These are phyloP conservation scores for Thunnus albacares DNA, from an alignment of 2,797 vertebrate genomes.

Conservation along the genomic window DNA sequence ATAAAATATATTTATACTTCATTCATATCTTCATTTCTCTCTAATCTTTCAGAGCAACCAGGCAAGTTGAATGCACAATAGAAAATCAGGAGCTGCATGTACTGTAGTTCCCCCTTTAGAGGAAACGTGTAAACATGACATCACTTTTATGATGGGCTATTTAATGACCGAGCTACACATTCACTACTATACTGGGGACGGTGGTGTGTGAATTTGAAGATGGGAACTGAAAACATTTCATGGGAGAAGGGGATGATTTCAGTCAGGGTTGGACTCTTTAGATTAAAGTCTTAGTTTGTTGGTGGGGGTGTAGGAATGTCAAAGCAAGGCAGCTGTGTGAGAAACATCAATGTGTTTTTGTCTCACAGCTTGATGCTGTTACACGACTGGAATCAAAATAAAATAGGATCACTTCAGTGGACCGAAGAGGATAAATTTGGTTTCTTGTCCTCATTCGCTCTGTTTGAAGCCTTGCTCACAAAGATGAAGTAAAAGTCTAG, in stretches of 20 bases:
- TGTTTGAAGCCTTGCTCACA: conserved; percentile 28
- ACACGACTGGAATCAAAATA: conserved; percentile 48
- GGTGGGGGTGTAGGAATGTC: conserved; percentile 8
- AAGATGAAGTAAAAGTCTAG: neutral
- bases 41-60: neutral
- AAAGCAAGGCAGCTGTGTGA: conserved; percentile 48
- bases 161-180: neutral
- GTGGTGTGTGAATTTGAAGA: conserved; percentile 6
- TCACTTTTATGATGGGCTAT: neutral
- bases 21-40: neutral
- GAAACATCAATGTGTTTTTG: conserved; percentile 59
- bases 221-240: neutral
- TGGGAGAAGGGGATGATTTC: conserved; percentile 18
- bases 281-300: conserved; percentile 32
- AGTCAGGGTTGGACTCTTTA: neutral
- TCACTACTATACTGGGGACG: neutral
- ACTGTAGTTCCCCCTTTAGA: neutral
- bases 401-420: conserved; percentile 22
- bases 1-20: neutral
- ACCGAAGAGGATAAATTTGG: conserved; percentile 38
- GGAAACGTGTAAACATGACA: neutral
- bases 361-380: conserved; percentile 36
- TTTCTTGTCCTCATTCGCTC: conserved; percentile 43
- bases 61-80: neutral
- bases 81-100: neutral